Conservation (phyloP, 2,113 vertebrate genomes). For the Ictidomys tridecemlineatus region DNA sequence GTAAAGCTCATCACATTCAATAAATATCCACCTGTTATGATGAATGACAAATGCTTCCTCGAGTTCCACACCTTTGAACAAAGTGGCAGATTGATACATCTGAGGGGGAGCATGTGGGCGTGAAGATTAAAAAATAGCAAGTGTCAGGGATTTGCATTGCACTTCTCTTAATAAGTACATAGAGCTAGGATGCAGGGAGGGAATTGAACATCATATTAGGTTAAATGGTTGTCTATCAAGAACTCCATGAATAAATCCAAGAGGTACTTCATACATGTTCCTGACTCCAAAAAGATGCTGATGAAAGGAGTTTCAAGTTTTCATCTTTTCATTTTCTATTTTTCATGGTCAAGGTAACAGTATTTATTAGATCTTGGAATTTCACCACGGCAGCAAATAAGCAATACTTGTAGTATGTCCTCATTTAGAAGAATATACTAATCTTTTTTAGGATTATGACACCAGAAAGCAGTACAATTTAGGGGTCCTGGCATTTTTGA, state of each 20-base stretch:
- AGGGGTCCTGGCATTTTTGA: neutral
- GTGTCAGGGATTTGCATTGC: conserved; percentile 55
- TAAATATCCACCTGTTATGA: neutral
- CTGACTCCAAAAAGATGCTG: neutral
- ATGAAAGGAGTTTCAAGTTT: neutral
- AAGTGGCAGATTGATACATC: conserved; percentile 63
- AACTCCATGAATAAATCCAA: neutral
- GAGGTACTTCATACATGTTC: neutral
- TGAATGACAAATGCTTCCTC: conserved; percentile 16
- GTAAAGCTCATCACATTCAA: conserved; percentile 8
- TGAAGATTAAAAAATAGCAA: conserved; percentile 72
- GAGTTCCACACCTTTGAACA: conserved; percentile 42
- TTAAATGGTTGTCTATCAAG: conserved; percentile 47
- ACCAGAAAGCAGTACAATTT: neutral
- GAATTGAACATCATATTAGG: conserved; percentile 12
- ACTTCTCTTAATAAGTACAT: conserved; percentile 63
- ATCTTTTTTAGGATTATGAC: neutral
- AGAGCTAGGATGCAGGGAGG: neutral
- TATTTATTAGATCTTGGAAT: neutral
- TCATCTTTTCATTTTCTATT: neutral
- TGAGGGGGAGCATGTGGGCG: conserved; percentile 42
- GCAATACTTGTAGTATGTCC: neutral
- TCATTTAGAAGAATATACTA: neutral
- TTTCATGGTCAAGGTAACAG: neutral
- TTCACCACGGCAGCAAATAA: neutral